These are phyloP conservation scores for Zaprionus africanus DNA, from an alignment of 1,140 invertebrate genomes.

Conservation along the genomic window DNA sequence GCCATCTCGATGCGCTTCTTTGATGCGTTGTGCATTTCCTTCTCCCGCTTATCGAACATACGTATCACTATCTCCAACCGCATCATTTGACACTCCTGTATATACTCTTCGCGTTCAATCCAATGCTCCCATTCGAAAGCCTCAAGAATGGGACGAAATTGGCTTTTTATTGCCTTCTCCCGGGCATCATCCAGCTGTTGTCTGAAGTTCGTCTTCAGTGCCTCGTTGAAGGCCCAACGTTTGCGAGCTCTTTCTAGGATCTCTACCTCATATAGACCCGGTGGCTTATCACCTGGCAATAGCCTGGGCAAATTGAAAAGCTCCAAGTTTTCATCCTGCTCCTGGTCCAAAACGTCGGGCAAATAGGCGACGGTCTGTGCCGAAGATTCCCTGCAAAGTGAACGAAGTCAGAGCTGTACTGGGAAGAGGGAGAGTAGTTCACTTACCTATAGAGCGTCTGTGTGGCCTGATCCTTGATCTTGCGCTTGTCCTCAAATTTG, in stretches of 20 bases:
- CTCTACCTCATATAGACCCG: constrained; percentile 74
- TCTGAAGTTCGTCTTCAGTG: constrained; percentile 57
- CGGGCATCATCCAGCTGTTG: constrained; percentile 40
- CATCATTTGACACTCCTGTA: constrained; percentile 86
- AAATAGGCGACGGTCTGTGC: constrained; percentile 90
- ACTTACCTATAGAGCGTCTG: constrained; percentile 74
- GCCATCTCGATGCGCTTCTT: constrained; percentile 83
- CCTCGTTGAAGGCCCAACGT: constrained; percentile 75
- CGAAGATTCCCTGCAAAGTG: constrained; percentile 86
- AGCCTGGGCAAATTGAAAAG: constrained; percentile 64
- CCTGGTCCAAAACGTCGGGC: constrained; percentile 84
- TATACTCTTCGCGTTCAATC: constrained; percentile 85
- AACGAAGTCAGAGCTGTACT: not conserved
- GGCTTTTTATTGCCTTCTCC: constrained; percentile 31
- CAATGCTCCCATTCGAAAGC: constrained; percentile 83
- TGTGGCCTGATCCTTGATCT: constrained; percentile 58
- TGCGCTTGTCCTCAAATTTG: constrained; percentile 39
- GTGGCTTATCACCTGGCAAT: constrained; percentile 57
- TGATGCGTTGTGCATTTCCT: constrained; percentile 77
- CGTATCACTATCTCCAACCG: constrained; percentile 86
- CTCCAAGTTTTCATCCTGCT: constrained; percentile 52
- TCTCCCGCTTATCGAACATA: constrained; percentile 79
- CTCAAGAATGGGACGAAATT: constrained; percentile 59
- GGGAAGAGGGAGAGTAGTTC: not conserved
- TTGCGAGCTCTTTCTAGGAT: constrained; percentile 75